Conservation (phyloP, 2,797 vertebrate species). For the Hoplostethus atlanticus region DNA sequence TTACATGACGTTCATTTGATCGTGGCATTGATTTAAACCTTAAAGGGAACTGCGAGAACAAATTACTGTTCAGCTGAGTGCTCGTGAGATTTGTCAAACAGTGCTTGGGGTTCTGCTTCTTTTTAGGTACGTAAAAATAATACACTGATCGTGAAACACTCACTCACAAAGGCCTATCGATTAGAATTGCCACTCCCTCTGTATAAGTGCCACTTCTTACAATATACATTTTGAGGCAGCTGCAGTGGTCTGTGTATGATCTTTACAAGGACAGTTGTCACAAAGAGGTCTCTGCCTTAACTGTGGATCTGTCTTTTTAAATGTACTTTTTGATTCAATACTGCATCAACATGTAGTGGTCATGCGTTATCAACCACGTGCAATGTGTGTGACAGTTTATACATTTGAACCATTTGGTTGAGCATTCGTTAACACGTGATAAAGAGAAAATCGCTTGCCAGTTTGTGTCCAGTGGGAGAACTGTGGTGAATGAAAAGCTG, state of each 20-base stretch:
- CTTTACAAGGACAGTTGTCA: not conserved
- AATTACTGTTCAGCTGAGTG: not conserved
- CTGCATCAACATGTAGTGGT: not conserved
- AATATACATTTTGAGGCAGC: too few species aligned
- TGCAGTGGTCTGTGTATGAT: too few species aligned
- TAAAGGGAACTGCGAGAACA: not conserved
- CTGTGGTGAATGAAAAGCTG: slow-evolving; percentile 32
- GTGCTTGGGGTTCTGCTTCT: not conserved
- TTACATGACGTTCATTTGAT: not conserved
- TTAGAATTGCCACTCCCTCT: too few species aligned
- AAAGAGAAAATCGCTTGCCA: slow-evolving; percentile 6
- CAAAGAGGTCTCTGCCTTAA: not conserved
- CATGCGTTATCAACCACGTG: not conserved
- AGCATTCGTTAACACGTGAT: slow-evolving; percentile 1
- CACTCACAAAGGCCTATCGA: too few species aligned
- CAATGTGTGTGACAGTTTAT: not conserved
- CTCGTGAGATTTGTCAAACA: not conserved
- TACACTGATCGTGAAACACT: too few species aligned
- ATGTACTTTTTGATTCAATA: slow-evolving; percentile 12
- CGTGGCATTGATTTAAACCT: not conserved
- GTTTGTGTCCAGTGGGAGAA: slow-evolving; percentile 3
- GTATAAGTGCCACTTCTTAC: too few species aligned
- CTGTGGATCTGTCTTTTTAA: not conserved
- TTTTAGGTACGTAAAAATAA: too few species aligned
- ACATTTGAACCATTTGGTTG: not conserved